Conservation (phyloP, 2,888 invertebrate genomes). For the Drosophila maculinotata region DNA sequence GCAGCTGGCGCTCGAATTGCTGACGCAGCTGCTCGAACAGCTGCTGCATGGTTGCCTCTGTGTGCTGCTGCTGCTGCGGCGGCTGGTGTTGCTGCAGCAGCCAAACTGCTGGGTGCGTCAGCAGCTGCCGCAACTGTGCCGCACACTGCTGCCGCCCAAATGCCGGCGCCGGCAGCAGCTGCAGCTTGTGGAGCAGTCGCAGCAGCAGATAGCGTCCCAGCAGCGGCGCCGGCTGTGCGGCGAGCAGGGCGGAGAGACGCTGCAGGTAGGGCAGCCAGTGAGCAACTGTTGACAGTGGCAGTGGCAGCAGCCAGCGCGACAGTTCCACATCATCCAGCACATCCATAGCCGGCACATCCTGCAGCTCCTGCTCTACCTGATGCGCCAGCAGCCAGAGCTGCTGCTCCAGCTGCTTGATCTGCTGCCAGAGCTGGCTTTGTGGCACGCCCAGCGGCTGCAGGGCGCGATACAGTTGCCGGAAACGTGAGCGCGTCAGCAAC, state of each 20-base stretch:
- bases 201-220: constrained; percentile 37
- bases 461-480: constrained; percentile 6
- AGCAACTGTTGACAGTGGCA: neutral
- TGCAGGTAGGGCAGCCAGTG: neutral
- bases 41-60: constrained; percentile 37
- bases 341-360: no score
- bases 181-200: constrained; percentile 36
- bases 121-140: constrained; percentile 44
- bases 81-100: constrained; percentile 37
- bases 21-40: constrained; percentile 51
- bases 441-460: constrained; percentile 11
- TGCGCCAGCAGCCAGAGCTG: neutral
- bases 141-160: constrained; percentile 47
- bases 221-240: neutral
- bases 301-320: constrained; percentile 52
- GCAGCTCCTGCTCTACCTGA: no score
- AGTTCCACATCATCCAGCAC: neutral
- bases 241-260: neutral
- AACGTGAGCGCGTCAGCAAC: constrained; percentile 3
- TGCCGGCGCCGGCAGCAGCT: neutral
- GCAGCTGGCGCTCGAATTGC: constrained; percentile 33
- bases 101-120: constrained; percentile 61
- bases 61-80: neutral
- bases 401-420: constrained; percentile 28
- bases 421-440: constrained; percentile 17